Base-by-base conservation (phyloP, 2,888 invertebrate species). In the Andrena trimmerana region DNA sequence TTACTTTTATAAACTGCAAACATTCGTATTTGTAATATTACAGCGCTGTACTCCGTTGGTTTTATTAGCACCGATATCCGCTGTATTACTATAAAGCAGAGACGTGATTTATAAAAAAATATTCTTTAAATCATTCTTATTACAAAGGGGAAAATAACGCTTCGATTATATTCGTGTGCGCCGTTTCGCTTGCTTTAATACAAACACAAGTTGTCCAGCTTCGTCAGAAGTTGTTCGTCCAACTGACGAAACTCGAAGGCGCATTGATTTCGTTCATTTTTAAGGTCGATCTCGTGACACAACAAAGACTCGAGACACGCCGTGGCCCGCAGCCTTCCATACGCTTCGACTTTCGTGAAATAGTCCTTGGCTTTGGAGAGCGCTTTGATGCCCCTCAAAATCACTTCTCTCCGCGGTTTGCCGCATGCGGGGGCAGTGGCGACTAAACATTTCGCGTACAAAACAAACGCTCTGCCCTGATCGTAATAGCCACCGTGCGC, bases 401-500 rank as follows among this genome's bases (percentile, higher is more conserved):
- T 93, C 10, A 96, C 94, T 80, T 94, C 94, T 13, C 93, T 91
- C 62, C 96, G 95, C 82, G 95, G 94, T 83, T 95, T 95, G 6
- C 94, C 94, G 50, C 90, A 83, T 57, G 89, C 87, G 5, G 95
- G 94, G 1, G 96, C 96, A 48, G 96, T 96, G 0, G 97, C 97
- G 59, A 97, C 95, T 33, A 97, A 94, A 92, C 98, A 98, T 91
- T 97, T 97, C 0, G 97, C 96, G 90, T 97, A 97, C 16, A 98
- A 94, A 78, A 98, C 95, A 90, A 97, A 95, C 0, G 96, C 97
- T 94, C 97, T 96, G 1, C 97, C 98, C 90, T 97, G 96, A 93
- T 98, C 98, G 89, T 96, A 97, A 29, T 96, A 95, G 20, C 97
- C 97, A 1, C 98, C 98, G 91, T 98, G 97, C 0, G 97, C 96